These are phyloP conservation scores for Brachionus plicatilis DNA, from an alignment of 1,140 invertebrate genomes.

Conservation along the genomic window DNA sequence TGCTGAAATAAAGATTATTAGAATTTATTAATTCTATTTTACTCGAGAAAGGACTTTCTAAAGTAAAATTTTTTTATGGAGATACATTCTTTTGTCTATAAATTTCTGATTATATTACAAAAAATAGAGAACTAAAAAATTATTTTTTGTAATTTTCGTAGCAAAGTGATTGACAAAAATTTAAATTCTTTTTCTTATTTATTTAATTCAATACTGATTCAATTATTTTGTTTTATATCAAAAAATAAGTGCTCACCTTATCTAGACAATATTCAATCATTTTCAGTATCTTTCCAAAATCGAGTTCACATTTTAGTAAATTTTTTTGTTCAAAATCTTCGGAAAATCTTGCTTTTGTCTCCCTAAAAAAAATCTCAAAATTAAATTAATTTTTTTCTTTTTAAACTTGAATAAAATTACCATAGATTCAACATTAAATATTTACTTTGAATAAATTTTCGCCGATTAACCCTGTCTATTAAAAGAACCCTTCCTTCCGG, in stretches of 20 bases:
- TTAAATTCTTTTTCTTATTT: too few relatives aligned
- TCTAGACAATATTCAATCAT: slow-evolving; percentile 10
- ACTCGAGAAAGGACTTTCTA: too few relatives aligned
- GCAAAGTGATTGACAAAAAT: too few relatives aligned
- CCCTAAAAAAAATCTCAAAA: background rate
- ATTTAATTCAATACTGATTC: too few relatives aligned
- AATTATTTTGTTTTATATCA: too few relatives aligned
- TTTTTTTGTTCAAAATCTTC: background rate
- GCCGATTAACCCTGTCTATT: background rate
- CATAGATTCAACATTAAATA: background rate
- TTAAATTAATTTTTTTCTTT: background rate
- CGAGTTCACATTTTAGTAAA: background rate
- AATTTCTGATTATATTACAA: too few relatives aligned
- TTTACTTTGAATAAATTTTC: background rate
- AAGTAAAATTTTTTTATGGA: too few relatives aligned
- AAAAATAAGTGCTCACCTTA: background rate
- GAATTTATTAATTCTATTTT: too few relatives aligned
- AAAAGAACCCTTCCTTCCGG: background rate
- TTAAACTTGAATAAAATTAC: background rate
- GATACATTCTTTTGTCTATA: too few relatives aligned
- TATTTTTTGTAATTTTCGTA: too few relatives aligned
- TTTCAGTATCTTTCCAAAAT: slow-evolving; percentile 26
- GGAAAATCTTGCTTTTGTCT: background rate
- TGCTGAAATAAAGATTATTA: too few relatives aligned
- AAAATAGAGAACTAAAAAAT: too few relatives aligned